Evolutionary conservation across 1,140 invertebrate species (phyloP).

Genomic region (Pectinophora gossypiella): DNA sequence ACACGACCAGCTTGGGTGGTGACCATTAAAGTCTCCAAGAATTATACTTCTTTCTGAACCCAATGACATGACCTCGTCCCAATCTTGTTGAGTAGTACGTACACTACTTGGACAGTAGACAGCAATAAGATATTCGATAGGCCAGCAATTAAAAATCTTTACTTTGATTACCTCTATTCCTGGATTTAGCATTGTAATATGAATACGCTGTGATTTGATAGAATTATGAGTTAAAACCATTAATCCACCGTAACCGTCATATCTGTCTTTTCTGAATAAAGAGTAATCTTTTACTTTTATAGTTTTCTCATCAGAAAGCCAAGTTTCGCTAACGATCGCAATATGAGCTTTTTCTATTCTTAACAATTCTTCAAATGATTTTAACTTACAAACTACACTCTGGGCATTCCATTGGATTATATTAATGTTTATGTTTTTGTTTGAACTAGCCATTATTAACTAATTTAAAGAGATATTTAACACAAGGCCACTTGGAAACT

Average conservation of each 20-base stretch:
- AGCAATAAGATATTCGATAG: conserved; percentile 12
- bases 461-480: not conserved
- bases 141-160: conserved; percentile 9
- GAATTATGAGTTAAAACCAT: conserved; percentile 2
- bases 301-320: not conserved
- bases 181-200: not conserved
- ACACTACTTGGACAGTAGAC: conserved; percentile 13
- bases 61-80: conserved; percentile 13
- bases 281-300: not conserved
- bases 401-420: conserved; percentile 7
- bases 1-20: conserved; percentile 6
- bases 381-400: not conserved
- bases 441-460: not conserved
- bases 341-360: conserved; percentile 7
- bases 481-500: not conserved
- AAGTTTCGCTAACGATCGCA: conserved; percentile 6
- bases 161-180: conserved; percentile 6
- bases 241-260: not conserved
- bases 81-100: conserved; percentile 8
- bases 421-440: not conserved
- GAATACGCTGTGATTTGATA: not conserved
- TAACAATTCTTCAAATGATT: not conserved
- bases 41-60: conserved; percentile 7
- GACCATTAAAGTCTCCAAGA: conserved; percentile 5
- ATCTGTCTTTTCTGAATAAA: not conserved